Evolutionary conservation across 2,888 invertebrate genomes (phyloP), one percentile per base, ranked within the genome.

Genomic region (Mongoloraphidia duomilia): DNA sequence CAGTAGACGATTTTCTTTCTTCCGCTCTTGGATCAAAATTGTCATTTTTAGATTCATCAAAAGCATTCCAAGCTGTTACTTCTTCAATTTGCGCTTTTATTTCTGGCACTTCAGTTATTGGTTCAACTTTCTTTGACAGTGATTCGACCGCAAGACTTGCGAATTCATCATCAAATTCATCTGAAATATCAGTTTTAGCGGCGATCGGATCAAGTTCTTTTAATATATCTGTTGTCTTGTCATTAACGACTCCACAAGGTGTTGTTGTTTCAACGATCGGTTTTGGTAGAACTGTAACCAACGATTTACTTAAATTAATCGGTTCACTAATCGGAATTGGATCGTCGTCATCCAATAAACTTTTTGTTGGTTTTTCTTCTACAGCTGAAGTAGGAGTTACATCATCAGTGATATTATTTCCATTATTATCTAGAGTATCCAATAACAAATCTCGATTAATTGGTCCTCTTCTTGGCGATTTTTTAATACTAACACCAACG

Each of bases 131-230:
- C 61, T 79, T 80, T 3, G 71, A 70, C 56, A 85, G 69, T 26
- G 86, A 86, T 66, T 86, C 84, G n/a, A 80, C 77, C 13, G 87
- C 87, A 71, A 87, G 64, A 59, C 79, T 74, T 35, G 83, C 80
- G 64, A 88, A 87, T 67, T 87, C 87, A 60, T 84, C 82, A 60
- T 84, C 77, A 58, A 82, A 78, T 55, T 79, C 79, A 56, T 81
- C 80, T 44, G 53, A 53, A 56, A 49, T 54, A 52, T 8, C 47
- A 46, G 34, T 52, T 49, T 52, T 56, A 51, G 11, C 9, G 33
- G 49, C 51, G 10, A 72, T 62, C 2, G 69, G 57, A 61, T 77
- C 79, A 58, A 78, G 78, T 57, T 77, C 75, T 1, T 70, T 67
- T 52, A 75, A 59, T 52, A 52, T 54, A 47, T 44, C 54, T 37